Conservation (phyloP, 2,888 invertebrate species). For the Lordiphosa fenestrarum region DNA sequence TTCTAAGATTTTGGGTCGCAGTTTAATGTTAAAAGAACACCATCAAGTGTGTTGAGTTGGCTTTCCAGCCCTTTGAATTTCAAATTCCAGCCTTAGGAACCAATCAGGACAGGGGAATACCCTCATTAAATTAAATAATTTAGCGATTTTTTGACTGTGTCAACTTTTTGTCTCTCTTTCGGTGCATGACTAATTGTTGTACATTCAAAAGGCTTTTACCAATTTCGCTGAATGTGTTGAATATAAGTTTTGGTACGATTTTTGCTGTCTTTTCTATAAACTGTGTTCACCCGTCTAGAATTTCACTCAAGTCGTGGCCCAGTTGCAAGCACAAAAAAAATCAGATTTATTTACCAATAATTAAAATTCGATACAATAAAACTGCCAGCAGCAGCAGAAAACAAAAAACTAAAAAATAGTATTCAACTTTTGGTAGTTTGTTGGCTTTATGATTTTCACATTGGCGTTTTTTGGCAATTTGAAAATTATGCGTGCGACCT, state of each 20-base stretch:
- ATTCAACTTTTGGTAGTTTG: constrained; percentile 23
- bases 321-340: constrained; percentile 34
- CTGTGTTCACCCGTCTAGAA: constrained; percentile 27
- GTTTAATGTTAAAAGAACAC: too few species aligned
- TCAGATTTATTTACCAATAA: constrained; percentile 52
- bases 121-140: neutral
- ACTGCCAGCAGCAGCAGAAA: constrained; percentile 50
- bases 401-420: constrained; percentile 18
- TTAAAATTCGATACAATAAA: constrained; percentile 56
- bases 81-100: too few species aligned
- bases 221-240: constrained; percentile 23
- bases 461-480: constrained; percentile 45
- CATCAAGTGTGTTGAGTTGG: too few species aligned
- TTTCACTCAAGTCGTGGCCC: constrained; percentile 53
- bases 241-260: constrained; percentile 9
- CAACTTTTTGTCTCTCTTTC: too few species aligned
- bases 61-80: too few species aligned
- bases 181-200: too few species aligned
- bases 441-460: constrained; percentile 18
- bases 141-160: too few species aligned
- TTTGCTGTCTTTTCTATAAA: too few species aligned
- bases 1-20: too few species aligned
- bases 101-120: too few species aligned
- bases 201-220: too few species aligned
- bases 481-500: constrained; percentile 53